Evolutionary conservation across 2,797 vertebrate genomes (phyloP).

Genomic region (Cercopithecus petaurista): DNA sequence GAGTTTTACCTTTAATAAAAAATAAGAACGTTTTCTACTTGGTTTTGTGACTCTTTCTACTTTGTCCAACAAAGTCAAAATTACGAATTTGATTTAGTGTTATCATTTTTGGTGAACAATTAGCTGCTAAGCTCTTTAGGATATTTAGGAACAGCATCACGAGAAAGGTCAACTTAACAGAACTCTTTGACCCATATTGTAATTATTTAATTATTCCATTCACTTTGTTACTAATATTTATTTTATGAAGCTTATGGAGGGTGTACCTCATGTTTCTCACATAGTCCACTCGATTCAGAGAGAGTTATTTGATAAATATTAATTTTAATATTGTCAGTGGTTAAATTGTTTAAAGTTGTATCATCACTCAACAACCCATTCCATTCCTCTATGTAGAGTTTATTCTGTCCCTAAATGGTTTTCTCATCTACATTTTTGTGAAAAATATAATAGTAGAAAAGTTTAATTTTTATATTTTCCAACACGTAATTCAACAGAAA

Average conservation of each 20-base stretch:
- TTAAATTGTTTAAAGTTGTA: slow-evolving; percentile 9
- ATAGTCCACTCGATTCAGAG: neutral
- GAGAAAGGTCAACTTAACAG: neutral
- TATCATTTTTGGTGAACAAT: neutral
- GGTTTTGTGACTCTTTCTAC: neutral
- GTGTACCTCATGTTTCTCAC: neutral
- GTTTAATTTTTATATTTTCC: neutral
- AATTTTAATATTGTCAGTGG: neutral
- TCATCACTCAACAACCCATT: neutral
- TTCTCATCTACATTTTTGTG: neutral
- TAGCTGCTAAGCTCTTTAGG: neutral
- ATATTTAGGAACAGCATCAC: neutral
- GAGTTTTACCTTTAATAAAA: neutral
- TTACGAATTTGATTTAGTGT: neutral
- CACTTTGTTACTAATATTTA: neutral
- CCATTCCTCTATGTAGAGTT: neutral
- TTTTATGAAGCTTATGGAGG: neutral
- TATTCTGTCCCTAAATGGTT: neutral
- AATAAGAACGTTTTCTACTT: neutral
- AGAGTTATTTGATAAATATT: neutral
- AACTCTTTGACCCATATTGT: neutral
- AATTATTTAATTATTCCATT: neutral
- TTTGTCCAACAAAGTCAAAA: neutral
- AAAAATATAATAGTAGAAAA: neutral
- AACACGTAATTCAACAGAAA: neutral